phyloP scores from a whole-genome alignment of 2,113 vertebrate species.

The Pantherophis guttatus region DNA sequence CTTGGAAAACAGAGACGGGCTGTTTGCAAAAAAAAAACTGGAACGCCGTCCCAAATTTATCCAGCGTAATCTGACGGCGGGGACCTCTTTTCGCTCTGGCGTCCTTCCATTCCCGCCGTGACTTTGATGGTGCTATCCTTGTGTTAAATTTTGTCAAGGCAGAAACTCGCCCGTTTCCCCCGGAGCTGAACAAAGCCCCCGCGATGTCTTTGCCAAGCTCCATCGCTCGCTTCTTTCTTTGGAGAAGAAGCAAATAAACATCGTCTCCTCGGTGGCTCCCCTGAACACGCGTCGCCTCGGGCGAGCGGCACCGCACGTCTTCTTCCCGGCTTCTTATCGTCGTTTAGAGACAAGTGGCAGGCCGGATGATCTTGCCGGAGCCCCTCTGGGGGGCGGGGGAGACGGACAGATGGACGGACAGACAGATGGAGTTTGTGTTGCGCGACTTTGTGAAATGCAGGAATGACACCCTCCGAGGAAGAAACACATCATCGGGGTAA shows the following conservation, averaged over 20 bases:
- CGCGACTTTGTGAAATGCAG: background rate
- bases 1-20: background rate
- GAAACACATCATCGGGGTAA: too few species aligned
- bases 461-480: too few species aligned
- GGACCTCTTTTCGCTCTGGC: fast-evolving
- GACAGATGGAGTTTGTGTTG: constrained; percentile 32
- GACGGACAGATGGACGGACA: background rate
- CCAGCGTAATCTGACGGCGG: fast-evolving
- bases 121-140: constrained; percentile 38
- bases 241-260: constrained; percentile 54
- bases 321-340: constrained; percentile 51
- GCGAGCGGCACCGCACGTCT: background rate
- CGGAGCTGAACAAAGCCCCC: constrained; percentile 29
- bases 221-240: constrained; percentile 30
- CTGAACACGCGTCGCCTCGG: constrained; percentile 33
- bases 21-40: too few species aligned
- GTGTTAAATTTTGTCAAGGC: constrained; percentile 15
- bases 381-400: background rate
- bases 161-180: background rate
- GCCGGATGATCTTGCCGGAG: background rate
- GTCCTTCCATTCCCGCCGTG: background rate
- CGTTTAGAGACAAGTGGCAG: constrained; percentile 58
- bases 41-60: background rate
- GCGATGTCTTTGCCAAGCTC: constrained; percentile 46
- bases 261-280: constrained; percentile 14